phyloP scores from a whole-genome alignment of 2,113 vertebrate genomes.

The Electrona antarctica region DNA sequence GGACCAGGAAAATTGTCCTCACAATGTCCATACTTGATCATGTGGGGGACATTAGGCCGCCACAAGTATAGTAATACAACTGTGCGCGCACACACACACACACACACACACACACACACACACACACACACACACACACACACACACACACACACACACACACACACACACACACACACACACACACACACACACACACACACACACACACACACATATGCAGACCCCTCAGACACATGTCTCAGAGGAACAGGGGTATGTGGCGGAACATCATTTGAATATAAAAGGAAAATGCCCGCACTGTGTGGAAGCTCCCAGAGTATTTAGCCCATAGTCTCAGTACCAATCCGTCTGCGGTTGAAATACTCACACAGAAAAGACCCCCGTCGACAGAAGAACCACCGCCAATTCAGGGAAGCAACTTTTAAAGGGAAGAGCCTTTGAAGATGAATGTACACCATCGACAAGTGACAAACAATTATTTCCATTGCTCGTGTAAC shows the following conservation, averaged over 20 bases:
- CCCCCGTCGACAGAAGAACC: not conserved
- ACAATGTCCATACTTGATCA: no score
- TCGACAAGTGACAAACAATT: not conserved
- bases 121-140: no score
- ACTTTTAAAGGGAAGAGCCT: not conserved
- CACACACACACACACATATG: not conserved
- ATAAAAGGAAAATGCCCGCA: slow-evolving; percentile 63
- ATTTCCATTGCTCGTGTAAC: not conserved
- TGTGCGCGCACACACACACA: slow-evolving; percentile 25
- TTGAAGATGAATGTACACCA: slow-evolving; percentile 2
- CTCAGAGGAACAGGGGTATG: slow-evolving; percentile 60
- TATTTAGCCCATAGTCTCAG: slow-evolving; percentile 47
- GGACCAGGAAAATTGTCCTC: no score
- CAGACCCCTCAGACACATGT: slow-evolving; percentile 44
- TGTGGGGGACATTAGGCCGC: no score
- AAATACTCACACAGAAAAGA: not conserved
- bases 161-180: slow-evolving; percentile 33
- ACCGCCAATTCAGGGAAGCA: not conserved
- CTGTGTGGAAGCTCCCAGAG: slow-evolving; percentile 37
- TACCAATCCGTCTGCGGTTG: slow-evolving; percentile 14
- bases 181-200: slow-evolving; percentile 14
- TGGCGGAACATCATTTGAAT: slow-evolving; percentile 66
- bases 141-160: not conserved
- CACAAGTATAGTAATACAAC: slow-evolving; percentile 12
- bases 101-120: no score